phyloP scores from a whole-genome alignment of 2,888 invertebrate species.

The Isoperla grammatica region DNA sequence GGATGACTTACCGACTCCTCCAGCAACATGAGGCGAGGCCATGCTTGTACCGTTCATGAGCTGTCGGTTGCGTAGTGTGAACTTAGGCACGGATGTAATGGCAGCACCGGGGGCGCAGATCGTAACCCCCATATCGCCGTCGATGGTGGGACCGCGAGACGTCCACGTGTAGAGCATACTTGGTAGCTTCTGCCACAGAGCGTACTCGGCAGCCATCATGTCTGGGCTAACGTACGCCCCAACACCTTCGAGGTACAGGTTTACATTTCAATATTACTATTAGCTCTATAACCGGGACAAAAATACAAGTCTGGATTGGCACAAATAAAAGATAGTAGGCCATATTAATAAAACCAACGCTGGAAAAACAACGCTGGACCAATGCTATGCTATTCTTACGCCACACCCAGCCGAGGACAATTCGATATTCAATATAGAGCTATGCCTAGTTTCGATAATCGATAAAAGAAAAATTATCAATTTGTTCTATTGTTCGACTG shows the following conservation, averaged over 20 bases:
- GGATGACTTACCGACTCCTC: constrained; percentile 73
- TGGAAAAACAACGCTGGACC: too few relatives aligned
- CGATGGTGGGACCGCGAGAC: constrained; percentile 79
- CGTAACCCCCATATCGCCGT: constrained; percentile 83
- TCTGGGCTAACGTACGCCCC: constrained; percentile 97
- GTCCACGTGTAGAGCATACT: constrained; percentile 89
- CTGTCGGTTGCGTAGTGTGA: constrained; percentile 77
- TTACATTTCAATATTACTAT: neutral
- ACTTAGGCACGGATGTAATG: constrained; percentile 87
- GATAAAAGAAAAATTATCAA: too few relatives aligned
- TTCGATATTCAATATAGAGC: too few relatives aligned
- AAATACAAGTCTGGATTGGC: neutral
- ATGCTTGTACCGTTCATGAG: constrained; percentile 98
- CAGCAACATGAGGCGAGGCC: constrained; percentile 95
- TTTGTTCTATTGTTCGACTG: too few relatives aligned
- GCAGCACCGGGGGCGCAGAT: constrained; percentile 95
- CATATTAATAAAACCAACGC: too few relatives aligned
- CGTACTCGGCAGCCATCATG: constrained; percentile 96
- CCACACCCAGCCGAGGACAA: too few relatives aligned
- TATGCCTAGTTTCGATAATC: too few relatives aligned
- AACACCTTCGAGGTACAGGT: constrained; percentile 54
- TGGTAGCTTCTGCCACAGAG: constrained; percentile 74
- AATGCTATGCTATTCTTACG: too few relatives aligned
- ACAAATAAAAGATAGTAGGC: neutral
- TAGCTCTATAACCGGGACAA: neutral